Conservation (phyloP, 2,113 vertebrate species). For the Rhinoptilus africanus region DNA sequence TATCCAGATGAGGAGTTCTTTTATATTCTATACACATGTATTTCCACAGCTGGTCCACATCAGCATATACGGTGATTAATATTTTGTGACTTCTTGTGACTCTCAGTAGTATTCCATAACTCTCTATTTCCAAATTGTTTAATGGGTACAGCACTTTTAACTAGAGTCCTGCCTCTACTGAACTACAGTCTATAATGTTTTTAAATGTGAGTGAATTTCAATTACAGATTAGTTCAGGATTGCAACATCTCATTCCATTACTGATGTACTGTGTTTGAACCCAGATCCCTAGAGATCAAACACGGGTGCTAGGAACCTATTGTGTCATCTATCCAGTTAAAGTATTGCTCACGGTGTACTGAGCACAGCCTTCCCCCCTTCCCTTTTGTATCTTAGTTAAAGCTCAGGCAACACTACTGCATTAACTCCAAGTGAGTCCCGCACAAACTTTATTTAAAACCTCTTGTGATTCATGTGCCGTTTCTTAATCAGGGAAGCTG, state of each 20-base stretch:
- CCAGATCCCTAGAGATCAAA: background rate
- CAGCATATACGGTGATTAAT: background rate
- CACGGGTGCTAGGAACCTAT: background rate
- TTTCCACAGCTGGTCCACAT: background rate
- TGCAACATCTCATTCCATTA: background rate
- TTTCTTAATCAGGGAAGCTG: background rate
- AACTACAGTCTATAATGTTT: background rate
- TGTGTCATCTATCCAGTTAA: background rate
- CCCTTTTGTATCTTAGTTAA: background rate
- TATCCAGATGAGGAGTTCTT: background rate
- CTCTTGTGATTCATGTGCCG: background rate
- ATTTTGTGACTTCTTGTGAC: background rate
- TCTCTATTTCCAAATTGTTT: background rate
- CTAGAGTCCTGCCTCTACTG: fast-evolving
- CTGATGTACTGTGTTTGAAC: background rate
- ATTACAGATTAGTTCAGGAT: background rate
- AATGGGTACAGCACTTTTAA: background rate
- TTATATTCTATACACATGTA: background rate
- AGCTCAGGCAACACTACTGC: background rate
- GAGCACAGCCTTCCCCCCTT: background rate
- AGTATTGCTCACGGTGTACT: background rate
- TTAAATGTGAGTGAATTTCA: background rate
- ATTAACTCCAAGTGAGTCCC: background rate
- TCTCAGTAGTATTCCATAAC: background rate
- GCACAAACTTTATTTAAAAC: background rate